Conservation (phyloP, 2,797 vertebrate genomes). For the Catostomus latipinnis region DNA sequence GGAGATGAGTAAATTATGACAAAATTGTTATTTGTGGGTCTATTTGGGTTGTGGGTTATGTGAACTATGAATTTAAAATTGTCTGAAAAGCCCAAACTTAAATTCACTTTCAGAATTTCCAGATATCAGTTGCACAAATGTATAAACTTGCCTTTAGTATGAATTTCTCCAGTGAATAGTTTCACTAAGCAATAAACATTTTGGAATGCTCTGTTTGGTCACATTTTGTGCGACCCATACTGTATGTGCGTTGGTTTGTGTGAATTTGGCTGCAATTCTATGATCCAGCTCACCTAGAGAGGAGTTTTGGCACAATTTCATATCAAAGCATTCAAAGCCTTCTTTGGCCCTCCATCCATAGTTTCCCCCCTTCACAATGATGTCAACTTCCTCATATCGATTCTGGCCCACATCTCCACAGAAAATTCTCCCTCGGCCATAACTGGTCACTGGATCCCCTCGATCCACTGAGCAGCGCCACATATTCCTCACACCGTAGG, state of each 20-base stretch:
- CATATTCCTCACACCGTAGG: constrained; percentile 86
- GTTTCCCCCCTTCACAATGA: constrained; percentile 86
- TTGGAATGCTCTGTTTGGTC: background rate
- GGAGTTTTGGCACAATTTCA: constrained; percentile 82
- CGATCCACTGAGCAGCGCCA: constrained; percentile 87
- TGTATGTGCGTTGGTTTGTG: background rate
- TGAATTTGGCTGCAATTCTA: background rate
- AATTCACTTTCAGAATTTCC: background rate
- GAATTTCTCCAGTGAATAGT: constrained; percentile 2
- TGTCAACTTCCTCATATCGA: constrained; percentile 85
- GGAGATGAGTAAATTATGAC: too few relatives aligned
- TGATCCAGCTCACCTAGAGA: constrained; percentile 73
- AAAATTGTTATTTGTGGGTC: too few relatives aligned
- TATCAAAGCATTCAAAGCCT: constrained; percentile 85
- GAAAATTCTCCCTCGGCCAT: constrained; percentile 83
- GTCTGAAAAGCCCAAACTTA: background rate
- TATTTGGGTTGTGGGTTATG: background rate
- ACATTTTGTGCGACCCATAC: background rate
- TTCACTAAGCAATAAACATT: constrained; percentile 1
- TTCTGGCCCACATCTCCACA: constrained; percentile 89
- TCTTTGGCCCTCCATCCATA: constrained; percentile 90
- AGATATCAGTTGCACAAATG: background rate
- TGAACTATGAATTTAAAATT: background rate
- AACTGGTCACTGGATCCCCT: constrained; percentile 75
- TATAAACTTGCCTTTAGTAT: constrained; percentile 8